Conservation (phyloP, 2,797 vertebrate species). For the Schizopygopsis malacanthus region DNA sequence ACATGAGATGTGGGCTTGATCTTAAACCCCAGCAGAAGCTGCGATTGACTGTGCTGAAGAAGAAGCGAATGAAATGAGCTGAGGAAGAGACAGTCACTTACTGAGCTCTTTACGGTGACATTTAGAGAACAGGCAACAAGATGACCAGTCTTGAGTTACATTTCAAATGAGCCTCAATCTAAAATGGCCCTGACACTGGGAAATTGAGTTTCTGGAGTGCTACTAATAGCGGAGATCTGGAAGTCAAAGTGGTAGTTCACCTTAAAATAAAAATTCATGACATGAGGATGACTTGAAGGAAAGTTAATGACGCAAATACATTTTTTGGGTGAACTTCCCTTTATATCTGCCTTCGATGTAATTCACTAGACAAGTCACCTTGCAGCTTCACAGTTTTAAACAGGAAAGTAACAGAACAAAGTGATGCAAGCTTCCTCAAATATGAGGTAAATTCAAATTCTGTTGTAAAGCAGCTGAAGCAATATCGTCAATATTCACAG, state of each 20-base stretch:
- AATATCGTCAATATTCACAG: not conserved
- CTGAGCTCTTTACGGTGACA: constrained; percentile 30
- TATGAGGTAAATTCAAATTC: not conserved
- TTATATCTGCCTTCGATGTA: not conserved
- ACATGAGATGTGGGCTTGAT: not conserved
- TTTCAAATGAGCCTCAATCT: constrained; percentile 17
- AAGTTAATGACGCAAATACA: not conserved
- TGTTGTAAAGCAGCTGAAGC: not conserved
- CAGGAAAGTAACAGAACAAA: not conserved
- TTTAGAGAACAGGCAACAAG: constrained; percentile 26
- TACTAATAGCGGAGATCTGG: not conserved
- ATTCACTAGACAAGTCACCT: not conserved
- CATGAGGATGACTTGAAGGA: not conserved
- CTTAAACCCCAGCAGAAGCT: constrained; percentile 23
- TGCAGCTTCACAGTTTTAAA: not conserved
- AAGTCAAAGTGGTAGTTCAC: not conserved
- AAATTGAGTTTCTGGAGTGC: not conserved
- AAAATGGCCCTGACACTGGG: not conserved
- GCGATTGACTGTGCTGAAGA: constrained; percentile 10
- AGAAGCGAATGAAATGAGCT: constrained; percentile 21
- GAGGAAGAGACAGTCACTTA: constrained; percentile 22
- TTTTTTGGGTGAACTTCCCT: not conserved
- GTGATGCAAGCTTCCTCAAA: not conserved
- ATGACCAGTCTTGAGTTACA: constrained; percentile 30
- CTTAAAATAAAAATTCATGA: not conserved